Conservation (phyloP, 1,140 invertebrate species). For the Brachionus manjavacas region DNA sequence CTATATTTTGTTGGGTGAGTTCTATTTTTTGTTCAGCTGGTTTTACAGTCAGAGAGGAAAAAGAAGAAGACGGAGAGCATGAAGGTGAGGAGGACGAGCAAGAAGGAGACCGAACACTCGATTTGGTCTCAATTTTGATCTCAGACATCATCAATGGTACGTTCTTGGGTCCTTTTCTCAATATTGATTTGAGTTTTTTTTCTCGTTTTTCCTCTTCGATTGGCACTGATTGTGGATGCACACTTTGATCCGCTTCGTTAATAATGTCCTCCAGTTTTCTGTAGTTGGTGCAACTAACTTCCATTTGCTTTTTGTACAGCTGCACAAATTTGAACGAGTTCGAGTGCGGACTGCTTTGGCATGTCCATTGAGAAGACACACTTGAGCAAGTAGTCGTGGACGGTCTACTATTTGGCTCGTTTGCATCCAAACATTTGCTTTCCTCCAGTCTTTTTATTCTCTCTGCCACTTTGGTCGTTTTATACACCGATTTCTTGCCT, state of each 20-base stretch:
- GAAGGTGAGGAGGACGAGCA: constrained; percentile 28
- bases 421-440: background rate
- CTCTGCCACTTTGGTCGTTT: background rate
- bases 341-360: background rate
- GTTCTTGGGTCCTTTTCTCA: background rate
- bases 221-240: background rate
- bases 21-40: background rate
- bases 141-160: background rate
- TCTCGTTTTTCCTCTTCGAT: background rate
- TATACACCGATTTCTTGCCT: background rate
- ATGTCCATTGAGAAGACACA: background rate
- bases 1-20: background rate
- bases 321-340: constrained; percentile 8
- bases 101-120: background rate
- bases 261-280: constrained; percentile 36
- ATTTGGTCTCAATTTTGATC: constrained; percentile 2
- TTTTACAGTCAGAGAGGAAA: background rate
- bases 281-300: background rate
- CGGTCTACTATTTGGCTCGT: background rate
- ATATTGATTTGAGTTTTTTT: constrained; percentile 27
- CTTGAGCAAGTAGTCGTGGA: too few relatives aligned
- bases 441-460: background rate
- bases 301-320: constrained; percentile 29
- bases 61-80: background rate
- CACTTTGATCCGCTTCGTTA: constrained; percentile 25